Conservation (phyloP, 2,113 vertebrate genomes). For the Australoheros scitulus region DNA sequence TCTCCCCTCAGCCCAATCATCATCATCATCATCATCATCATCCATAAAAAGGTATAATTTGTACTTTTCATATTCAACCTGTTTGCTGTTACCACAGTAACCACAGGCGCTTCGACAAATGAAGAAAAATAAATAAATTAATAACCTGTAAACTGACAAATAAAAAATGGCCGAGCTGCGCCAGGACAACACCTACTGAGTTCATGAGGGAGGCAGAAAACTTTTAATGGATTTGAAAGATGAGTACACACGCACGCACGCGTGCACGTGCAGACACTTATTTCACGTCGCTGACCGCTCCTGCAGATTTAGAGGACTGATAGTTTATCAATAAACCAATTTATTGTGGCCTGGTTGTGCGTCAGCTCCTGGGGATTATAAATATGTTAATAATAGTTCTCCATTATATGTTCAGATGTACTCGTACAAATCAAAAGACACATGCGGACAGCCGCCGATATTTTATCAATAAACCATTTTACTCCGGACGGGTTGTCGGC, state of each 20-base stretch:
- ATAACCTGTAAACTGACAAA: not conserved
- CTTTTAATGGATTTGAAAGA: not conserved
- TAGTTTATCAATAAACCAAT: not conserved
- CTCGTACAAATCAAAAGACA: accelerated
- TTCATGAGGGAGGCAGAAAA: not conserved
- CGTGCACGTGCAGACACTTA: too few relatives aligned
- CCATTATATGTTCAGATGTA: not conserved
- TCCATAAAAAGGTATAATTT: not conserved
- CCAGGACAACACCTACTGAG: not conserved
- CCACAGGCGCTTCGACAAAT: not conserved
- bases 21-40: too few relatives aligned
- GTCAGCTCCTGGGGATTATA: not conserved
- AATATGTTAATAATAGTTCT: not conserved
- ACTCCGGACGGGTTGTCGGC: not conserved
- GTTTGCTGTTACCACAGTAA: not conserved
- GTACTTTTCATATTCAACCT: not conserved
- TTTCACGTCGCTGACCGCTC: not conserved
- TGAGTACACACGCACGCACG: not conserved
- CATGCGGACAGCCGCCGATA: not conserved
- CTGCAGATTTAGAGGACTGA: not conserved
- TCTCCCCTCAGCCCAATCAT: too few relatives aligned
- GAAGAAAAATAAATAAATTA: too few relatives aligned
- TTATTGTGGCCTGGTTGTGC: not conserved
- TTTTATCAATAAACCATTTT: not conserved
- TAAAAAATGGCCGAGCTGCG: not conserved